A percentile compares a stretch with the other conserved stretches of the same genome.
These are phyloP conservation scores for Nymphicus hollandicus DNA, from an alignment of 2,113 vertebrate species.

Conservation along the genomic window DNA sequence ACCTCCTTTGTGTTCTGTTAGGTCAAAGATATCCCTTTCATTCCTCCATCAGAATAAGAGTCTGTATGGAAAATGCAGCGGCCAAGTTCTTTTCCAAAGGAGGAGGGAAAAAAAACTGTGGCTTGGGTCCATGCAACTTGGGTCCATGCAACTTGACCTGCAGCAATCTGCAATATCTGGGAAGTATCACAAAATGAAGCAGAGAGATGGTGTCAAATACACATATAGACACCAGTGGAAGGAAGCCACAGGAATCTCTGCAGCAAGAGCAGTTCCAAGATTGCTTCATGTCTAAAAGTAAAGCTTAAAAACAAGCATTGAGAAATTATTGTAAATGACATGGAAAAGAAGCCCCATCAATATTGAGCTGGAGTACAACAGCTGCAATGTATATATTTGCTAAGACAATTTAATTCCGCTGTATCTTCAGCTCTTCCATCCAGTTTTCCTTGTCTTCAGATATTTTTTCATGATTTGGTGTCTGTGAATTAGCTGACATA, in stretches of 20 bases:
- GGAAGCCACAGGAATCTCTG: neutral
- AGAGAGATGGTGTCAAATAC: neutral
- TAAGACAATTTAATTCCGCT: neutral
- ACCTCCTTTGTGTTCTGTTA: fast-evolving
- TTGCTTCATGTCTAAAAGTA: neutral
- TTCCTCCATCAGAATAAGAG: neutral
- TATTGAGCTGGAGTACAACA: neutral
- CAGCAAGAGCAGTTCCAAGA: neutral
- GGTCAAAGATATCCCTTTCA: neutral
- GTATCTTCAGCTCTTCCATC: neutral
- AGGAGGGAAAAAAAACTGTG: neutral
- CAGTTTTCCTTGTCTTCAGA: neutral
- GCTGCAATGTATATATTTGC: neutral
- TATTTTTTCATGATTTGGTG: neutral
- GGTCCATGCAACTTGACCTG: neutral
- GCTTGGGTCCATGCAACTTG: neutral
- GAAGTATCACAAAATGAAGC: neutral
- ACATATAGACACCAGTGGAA: neutral
- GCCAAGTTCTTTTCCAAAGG: neutral
- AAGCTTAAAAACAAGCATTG: neutral
- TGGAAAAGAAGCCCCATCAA: fast-evolving
- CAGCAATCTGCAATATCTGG: neutral
- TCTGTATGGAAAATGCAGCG: neutral
- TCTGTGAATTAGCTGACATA: slow-evolving; percentile 1
- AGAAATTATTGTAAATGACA: neutral